Evolutionary conservation across 2,113 vertebrate species (phyloP).

Genomic region (Physeter macrocephalus): DNA sequence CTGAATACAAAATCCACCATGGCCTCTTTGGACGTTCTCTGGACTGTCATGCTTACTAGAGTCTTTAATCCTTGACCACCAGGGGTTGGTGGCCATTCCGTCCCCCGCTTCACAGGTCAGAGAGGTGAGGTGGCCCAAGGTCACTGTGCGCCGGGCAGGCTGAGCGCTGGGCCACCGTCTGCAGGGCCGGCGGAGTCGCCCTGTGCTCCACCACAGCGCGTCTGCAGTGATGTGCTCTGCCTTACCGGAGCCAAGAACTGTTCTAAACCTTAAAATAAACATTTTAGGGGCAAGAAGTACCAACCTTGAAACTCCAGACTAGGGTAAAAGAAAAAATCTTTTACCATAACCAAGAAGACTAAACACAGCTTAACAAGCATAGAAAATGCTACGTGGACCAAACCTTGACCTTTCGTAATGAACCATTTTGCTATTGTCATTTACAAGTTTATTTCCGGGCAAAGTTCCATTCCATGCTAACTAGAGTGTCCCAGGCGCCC

Average conservation of each 20-base stretch:
- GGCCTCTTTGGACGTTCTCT: not conserved
- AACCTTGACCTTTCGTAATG: not conserved
- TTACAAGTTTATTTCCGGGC: not conserved
- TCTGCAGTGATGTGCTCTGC: not conserved
- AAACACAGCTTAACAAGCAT: conserved; percentile 13
- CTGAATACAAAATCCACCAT: not conserved
- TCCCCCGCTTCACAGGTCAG: not conserved
- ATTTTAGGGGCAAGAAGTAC: conserved; percentile 22
- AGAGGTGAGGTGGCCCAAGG: not conserved
- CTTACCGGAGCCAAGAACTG: conserved; percentile 2
- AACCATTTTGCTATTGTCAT: not conserved
- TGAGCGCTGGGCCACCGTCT: not conserved
- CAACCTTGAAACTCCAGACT: conserved; percentile 70
- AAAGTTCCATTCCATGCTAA: not conserved
- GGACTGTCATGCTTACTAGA: not conserved
- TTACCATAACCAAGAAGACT: conserved; percentile 54
- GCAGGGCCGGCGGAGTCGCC: accelerated
- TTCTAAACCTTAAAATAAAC: conserved; percentile 34
- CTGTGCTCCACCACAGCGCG: accelerated
- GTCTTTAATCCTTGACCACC: not conserved
- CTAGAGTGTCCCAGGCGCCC: not conserved
- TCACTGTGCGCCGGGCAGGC: accelerated
- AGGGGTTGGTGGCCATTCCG: not conserved
- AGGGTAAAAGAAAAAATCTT: conserved; percentile 49
- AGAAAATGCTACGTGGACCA: not conserved